These are phyloP conservation scores for Callyntrura guangdongensis DNA, from an alignment of 2,888 invertebrate genomes.

Conservation along the genomic window DNA sequence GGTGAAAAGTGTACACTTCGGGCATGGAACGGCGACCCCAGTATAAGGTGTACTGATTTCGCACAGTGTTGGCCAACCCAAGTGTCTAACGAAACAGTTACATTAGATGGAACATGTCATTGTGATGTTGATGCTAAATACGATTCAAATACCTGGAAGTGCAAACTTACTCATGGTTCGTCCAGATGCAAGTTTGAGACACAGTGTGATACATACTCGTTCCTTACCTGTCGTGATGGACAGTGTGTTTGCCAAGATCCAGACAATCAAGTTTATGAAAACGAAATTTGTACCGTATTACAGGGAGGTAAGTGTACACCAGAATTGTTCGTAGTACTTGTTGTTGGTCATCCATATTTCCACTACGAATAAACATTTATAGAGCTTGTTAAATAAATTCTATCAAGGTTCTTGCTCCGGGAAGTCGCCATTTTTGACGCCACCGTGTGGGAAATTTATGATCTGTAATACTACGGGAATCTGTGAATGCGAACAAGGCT, in stretches of 20 bases:
- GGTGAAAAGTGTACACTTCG: not conserved
- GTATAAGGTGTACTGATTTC: slow-evolving; percentile 46
- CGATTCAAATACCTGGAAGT: not conserved
- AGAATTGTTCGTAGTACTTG: not conserved
- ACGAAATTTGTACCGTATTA: too few relatives aligned
- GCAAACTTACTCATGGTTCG: slow-evolving; percentile 38
- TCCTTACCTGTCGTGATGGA: slow-evolving; percentile 49
- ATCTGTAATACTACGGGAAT: not conserved
- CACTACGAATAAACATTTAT: not conserved
- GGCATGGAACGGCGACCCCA: not conserved
- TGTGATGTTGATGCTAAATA: slow-evolving; percentile 21
- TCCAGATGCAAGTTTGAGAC: not conserved
- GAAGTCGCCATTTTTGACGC: not conserved
- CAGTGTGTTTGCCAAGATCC: slow-evolving; percentile 54
- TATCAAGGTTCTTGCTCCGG: not conserved
- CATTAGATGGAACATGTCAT: slow-evolving; percentile 52
- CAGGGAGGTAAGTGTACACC: not conserved
- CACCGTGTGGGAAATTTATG: slow-evolving; percentile 11
- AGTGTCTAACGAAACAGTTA: too few relatives aligned
- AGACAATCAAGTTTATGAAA: slow-evolving; percentile 2
- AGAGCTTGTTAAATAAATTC: not conserved
- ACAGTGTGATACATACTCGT: slow-evolving; percentile 30
- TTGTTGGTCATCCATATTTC: not conserved
- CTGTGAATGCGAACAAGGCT: slow-evolving; percentile 21
- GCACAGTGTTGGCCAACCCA: slow-evolving; percentile 33